Base-by-base conservation (phyloP, 2,888 invertebrate species). In the Phyllotreta cruciferae region DNA sequence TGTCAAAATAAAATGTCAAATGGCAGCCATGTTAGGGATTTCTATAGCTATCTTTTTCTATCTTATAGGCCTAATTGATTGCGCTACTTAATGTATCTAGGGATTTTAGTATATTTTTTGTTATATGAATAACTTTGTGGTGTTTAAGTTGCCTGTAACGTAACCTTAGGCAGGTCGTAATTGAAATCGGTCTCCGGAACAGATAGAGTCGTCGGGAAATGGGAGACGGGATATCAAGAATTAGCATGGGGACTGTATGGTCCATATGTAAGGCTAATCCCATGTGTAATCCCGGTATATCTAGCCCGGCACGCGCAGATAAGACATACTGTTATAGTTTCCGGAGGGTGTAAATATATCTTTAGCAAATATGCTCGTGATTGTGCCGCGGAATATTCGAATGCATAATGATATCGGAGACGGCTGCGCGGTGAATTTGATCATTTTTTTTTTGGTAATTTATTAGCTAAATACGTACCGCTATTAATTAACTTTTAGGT, bases 211-310 rank as follows among this genome's bases (percentile, higher is more conserved):
- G 63, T 63, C 63, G 62, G 63, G 63, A 64, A 69, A 66, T 64
- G 49, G 63, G 64, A 60, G 60, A 61, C 47, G 60, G 64, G 71
- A 62, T 71, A 72, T 73, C 73, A 72, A 70, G 75, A 78, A 78
- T 79, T 78, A 78, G 77, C 76, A 77, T 76, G 73, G 75, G 24
- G 77, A 78, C 72, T 71, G 76, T 76, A 60, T 44, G 52, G 78
- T 78, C 78, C 79, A 79, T 77, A 79, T 78, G 79, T 78, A 79
- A 77, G 77, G 79, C 77, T 80, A 79, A 80, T 80, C 79, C 79
- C 77, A 64, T 70, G 77, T 79, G 79, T 80, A 80, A 79, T 80
- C 77, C 77, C 70, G 55, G 71, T 75, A 77, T 76, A 77, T 75
- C 71, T 70, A 71, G 72, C 70, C 71, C 75, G 74, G 74, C 72